These are phyloP conservation scores for Cirrhinus mrigala DNA, from an alignment of 2,797 vertebrate species.

Conservation along the genomic window DNA sequence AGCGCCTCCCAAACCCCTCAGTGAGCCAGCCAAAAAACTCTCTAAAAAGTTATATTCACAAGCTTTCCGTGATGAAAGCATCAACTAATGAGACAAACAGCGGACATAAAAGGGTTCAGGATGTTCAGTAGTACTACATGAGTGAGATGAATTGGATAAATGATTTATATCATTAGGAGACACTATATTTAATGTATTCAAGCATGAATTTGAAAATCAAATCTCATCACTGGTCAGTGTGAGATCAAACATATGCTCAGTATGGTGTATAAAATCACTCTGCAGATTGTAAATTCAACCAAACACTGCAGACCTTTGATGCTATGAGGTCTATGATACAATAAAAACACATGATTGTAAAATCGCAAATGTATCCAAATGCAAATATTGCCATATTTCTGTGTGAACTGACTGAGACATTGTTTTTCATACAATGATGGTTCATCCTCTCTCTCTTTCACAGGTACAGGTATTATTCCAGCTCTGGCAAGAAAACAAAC, in stretches of 20 bases:
- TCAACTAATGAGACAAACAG: constrained; percentile 9
- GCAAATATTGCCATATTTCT: constrained; percentile 21
- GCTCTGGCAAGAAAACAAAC: background rate
- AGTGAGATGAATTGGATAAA: constrained; percentile 25
- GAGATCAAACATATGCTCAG: constrained; percentile 23
- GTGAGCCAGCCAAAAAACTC: background rate
- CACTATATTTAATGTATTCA: constrained; percentile 6
- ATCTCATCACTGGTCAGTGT: constrained; percentile 31
- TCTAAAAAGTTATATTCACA: background rate
- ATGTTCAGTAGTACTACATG: background rate
- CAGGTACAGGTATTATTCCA: constrained; percentile 38
- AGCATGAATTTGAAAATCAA: constrained; percentile 24
- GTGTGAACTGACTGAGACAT: background rate
- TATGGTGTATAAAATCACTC: constrained; percentile 9
- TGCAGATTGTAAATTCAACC: constrained; percentile 5
- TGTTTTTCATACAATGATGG: constrained; percentile 2
- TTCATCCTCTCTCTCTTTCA: constrained; percentile 1
- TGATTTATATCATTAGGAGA: constrained; percentile 21
- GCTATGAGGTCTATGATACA: background rate
- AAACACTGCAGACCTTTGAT: constrained; percentile 12
- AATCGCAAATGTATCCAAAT: constrained; percentile 16
- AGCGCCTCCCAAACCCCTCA: background rate
- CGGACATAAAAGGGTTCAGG: constrained; percentile 8
- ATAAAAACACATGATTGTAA: constrained; percentile 27
- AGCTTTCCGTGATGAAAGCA: constrained; percentile 26